phyloP scores from a whole-genome alignment of 2,888 invertebrate species.

The Hydrotaea diabolus region DNA sequence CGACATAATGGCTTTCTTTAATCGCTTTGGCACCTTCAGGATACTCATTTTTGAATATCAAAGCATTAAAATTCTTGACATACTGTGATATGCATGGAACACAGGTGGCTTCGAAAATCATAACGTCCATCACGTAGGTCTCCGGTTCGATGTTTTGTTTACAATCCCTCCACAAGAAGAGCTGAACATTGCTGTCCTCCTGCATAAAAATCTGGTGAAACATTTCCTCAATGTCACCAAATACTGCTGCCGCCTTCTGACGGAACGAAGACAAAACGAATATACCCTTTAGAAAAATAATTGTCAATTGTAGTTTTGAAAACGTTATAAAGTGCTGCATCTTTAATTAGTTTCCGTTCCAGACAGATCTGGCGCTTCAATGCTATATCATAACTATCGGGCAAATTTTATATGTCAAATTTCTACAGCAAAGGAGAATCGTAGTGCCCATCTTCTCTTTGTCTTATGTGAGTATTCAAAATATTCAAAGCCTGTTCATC shows the following conservation, averaged over 20 bases:
- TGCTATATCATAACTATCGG: slow-evolving; percentile 39
- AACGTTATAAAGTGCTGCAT: not conserved
- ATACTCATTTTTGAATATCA: slow-evolving; percentile 7
- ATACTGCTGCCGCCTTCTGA: slow-evolving; percentile 37
- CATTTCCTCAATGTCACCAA: no score
- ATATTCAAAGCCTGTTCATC: slow-evolving; percentile 30
- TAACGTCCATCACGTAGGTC: slow-evolving; percentile 44
- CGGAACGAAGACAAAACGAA: slow-evolving; percentile 38
- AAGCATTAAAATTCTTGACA: slow-evolving; percentile 11
- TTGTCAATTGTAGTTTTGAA: slow-evolving; percentile 43
- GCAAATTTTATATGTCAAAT: slow-evolving; percentile 31
- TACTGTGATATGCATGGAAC: slow-evolving; percentile 16
- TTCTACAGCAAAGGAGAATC: slow-evolving; percentile 44
- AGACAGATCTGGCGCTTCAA: slow-evolving; percentile 35
- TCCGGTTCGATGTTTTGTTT: no score
- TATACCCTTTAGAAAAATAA: slow-evolving; percentile 35
- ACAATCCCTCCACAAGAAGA: no score
- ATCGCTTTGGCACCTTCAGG: slow-evolving; percentile 24
- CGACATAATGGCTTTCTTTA: slow-evolving; percentile 49
- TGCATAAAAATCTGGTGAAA: slow-evolving; percentile 23
- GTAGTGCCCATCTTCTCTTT: slow-evolving; percentile 22
- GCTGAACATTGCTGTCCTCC: slow-evolving; percentile 32
- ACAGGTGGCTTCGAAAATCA: slow-evolving; percentile 53
- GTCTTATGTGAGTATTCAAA: slow-evolving; percentile 2
- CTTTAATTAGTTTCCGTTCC: slow-evolving; percentile 16